A percentile compares a stretch with the other conserved stretches of the same genome.
phyloP scores from a whole-genome alignment of 2,797 vertebrate genomes.

The Phalanger gymnotis region DNA sequence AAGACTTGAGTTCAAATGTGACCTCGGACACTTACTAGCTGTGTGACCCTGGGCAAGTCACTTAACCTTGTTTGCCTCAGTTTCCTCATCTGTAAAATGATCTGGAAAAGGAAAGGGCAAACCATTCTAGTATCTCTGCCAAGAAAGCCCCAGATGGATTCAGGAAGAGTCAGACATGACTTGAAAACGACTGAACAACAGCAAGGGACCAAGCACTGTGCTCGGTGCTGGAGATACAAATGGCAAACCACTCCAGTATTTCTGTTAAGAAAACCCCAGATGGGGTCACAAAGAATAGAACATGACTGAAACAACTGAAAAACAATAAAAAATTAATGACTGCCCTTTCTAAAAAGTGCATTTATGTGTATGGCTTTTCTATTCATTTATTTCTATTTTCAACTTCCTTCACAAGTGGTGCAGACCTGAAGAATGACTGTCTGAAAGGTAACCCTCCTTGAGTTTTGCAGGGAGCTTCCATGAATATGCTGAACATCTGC shows the following conservation, averaged over 20 bases:
- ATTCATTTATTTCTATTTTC: slow-evolving; percentile 12
- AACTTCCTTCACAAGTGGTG: not conserved
- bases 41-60: not conserved
- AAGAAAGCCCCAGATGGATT: not conserved
- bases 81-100: not conserved
- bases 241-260: not conserved
- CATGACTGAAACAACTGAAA: not conserved
- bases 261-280: not conserved
- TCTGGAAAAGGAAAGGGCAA: not conserved
- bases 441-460: not conserved
- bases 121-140: not conserved
- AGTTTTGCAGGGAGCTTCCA: not conserved
- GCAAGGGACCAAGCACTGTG: too few relatives aligned
- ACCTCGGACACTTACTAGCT: not conserved
- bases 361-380: not conserved
- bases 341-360: not conserved
- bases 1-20: not conserved
- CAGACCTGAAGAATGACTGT: not conserved
- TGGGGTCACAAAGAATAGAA: not conserved
- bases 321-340: slow-evolving; percentile 26
- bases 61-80: not conserved
- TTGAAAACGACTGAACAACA: too few relatives aligned
- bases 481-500: not conserved
- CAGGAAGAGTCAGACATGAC: too few relatives aligned
- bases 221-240: not conserved